Percentiles rank a stretch among this genome's conserved stretches.
Conservation (phyloP, 2,888 invertebrate species). For the Thera obeliscata region DNA sequence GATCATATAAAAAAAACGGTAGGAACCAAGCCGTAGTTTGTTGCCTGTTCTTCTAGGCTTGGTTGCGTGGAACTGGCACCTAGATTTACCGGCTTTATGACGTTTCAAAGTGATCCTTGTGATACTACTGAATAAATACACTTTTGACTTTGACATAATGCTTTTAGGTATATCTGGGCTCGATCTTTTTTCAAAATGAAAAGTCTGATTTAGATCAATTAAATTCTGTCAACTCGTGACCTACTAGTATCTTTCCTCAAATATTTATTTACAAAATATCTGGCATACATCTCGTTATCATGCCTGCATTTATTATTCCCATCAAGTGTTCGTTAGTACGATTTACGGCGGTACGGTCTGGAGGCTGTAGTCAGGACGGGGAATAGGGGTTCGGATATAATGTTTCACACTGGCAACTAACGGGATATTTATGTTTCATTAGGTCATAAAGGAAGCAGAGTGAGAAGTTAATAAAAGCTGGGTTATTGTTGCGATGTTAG, state of each 20-base stretch:
- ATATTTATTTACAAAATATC: constrained; percentile 16
- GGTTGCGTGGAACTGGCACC: no score
- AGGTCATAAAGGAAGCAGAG: background rate
- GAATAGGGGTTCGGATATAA: background rate
- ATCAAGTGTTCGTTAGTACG: constrained; percentile 44
- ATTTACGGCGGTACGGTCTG: constrained; percentile 30
- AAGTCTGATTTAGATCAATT: background rate
- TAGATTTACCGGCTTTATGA: no score
- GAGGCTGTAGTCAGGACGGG: constrained; percentile 25
- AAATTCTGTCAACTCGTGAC: background rate
- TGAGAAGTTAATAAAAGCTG: no score
- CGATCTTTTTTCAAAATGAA: background rate
- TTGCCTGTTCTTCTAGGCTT: no score
- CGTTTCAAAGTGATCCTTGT: no score
- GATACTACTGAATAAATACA: no score
- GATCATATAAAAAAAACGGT: no score
- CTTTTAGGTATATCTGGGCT: no score
- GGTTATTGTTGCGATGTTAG: no score
- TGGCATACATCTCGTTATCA: constrained; percentile 38
- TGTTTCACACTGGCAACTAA: background rate
- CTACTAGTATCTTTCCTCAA: background rate
- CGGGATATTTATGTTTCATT: background rate
- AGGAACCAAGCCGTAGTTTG: no score
- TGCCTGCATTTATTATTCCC: constrained; percentile 39
- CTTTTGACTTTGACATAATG: no score